Evolutionary conservation across 1,140 invertebrate species (phyloP), one percentile per base, ranked within the genome.

Genomic region (Lethrus apterus): DNA sequence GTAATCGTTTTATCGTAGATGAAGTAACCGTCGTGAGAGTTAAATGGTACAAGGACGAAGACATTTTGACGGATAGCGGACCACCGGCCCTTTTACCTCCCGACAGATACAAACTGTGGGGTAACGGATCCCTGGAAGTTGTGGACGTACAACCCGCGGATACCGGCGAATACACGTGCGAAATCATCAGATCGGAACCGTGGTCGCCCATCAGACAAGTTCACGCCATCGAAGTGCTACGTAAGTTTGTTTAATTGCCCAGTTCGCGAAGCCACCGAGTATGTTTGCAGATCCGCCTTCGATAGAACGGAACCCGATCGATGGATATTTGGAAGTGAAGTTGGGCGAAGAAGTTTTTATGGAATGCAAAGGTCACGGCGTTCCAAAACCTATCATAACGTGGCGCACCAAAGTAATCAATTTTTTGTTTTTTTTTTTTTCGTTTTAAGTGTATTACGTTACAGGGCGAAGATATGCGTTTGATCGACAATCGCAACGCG

Each of bases 161-260:
- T 55, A 80, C 79, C 0, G 84, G 83, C 1, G 74, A 84, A 44
- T 89, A 87, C 57, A 78, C 77, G 31, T 89, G 84, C 51, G 81
- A 82, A 62, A 71, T 79, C 14, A 62, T 72, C 26, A 69, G 78
- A 32, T 74, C 78, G 2, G 63, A 68, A 26, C 70, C 75, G 11
- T 77, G 73, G 74, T 69, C 70, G n/a, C 61, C 72, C 29, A 75
- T 83, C 5, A 73, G 71, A 38, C 84, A 86, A 64, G 68, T 74
- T 19, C 82, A 87, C 59, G 72, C 78, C 21, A 84, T 89, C 46
- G 76, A 85, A 74, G 84, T 89, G 20, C 73, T 84, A 61, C 80
- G 83, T 84, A 68, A 78, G 80, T 72, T 51, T 33, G 18, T 3
- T 5, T 33, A 33, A 4, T 3, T 33, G 18, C n/a, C 14, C 26